Evolutionary conservation across 2,888 invertebrate genomes (phyloP), one percentile per base, ranked within the genome.

Genomic region (Himalopsyche japonica): DNA sequence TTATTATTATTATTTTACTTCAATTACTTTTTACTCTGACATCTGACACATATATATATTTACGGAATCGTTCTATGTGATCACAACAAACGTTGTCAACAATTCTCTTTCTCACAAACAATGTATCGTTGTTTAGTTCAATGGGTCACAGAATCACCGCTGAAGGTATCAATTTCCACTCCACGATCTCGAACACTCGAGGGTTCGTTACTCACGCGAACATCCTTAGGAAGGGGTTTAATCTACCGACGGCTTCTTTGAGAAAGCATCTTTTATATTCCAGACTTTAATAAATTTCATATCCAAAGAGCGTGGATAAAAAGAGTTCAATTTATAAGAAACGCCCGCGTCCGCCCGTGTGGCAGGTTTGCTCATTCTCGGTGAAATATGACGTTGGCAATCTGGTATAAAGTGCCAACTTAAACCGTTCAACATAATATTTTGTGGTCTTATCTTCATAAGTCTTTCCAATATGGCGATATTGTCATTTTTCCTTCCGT

Each of bases 371-470:
- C 80, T 82, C 85, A 82, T 80, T 85, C 80, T 70, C 30, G 37
- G 47, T 86, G 84, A 86, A 76, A 84, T 86, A 84, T 80, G 86
- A 79, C 80, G 79, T 49, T 76, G 78, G 82, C 85, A 86, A 86
- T 85, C 86, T 86, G 85, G 84, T 81, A 81, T 82, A 85, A 85
- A 86, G 86, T 86, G 85, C 78, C 82, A 43, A 76, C 78, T 84
- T 84, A 86, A 83, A 81, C 81, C 85, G 70, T 57, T 78, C 78
- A 81, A 85, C 85, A 85, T 85, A 86, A 86, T 84, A 85, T 86
- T 84, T 84, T 80, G 82, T 77, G 84, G 83, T 76, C 82, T 86
- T 86, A 86, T 86, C 86, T 84, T 84, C 83, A 83, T 86, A 86
- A 86, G 84, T 85, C 85, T 82, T 81, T 84, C 84, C 85, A 85